Percentiles rank a stretch among this genome's conserved stretches.
phyloP scores from a whole-genome alignment of 2,113 vertebrate genomes.

The Tachysurus fulvidraco region DNA sequence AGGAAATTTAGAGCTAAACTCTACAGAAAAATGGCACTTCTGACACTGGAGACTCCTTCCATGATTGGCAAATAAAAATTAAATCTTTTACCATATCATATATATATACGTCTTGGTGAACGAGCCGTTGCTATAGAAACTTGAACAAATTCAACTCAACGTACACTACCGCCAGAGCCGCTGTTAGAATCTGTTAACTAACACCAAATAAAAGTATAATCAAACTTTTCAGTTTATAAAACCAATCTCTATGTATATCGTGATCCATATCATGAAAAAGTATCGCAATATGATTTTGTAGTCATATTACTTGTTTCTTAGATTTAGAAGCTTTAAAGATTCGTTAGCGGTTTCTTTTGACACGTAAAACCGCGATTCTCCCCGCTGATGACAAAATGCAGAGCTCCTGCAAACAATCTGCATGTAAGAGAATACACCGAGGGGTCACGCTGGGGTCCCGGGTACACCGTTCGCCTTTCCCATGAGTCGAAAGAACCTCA shows the following conservation, averaged over 20 bases:
- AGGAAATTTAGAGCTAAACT: not conserved
- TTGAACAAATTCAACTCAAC: too few species aligned
- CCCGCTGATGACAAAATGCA: constrained; percentile 35
- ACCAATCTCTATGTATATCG: not conserved
- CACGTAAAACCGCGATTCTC: constrained; percentile 27
- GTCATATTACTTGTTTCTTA: too few species aligned
- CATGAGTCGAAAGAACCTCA: constrained; percentile 19
- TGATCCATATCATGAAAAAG: not conserved
- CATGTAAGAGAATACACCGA: not conserved
- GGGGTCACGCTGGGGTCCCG: constrained; percentile 49
- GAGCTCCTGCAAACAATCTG: constrained; percentile 38
- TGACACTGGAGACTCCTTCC: not conserved
- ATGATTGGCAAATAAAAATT: not conserved
- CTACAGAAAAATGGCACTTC: not conserved
- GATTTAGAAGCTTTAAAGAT: not conserved
- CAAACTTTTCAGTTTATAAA: not conserved
- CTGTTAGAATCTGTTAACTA: too few species aligned
- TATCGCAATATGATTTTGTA: too few species aligned
- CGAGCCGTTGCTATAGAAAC: too few species aligned
- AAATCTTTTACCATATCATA: not conserved
- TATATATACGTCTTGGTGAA: too few species aligned
- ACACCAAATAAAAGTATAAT: not conserved
- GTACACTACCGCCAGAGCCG: too few species aligned
- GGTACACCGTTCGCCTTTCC: constrained; percentile 49
- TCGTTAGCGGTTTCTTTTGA: constrained; percentile 5